Evolutionary conservation across 2,797 vertebrate species (phyloP), one percentile per base, ranked within the genome.

Genomic region (Pangasius sanitwongsei): DNA sequence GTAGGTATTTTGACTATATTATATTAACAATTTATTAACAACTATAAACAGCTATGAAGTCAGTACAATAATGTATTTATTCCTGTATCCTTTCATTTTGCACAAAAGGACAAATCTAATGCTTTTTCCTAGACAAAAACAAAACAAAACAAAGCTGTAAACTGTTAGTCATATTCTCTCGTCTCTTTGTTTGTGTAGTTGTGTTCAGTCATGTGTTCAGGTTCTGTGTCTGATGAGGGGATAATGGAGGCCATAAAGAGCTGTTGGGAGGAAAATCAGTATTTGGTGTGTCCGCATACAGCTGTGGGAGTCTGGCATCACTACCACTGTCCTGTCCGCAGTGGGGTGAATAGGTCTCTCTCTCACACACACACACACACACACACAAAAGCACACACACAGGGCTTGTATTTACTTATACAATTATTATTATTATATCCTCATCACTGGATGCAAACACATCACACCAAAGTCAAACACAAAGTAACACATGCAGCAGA

Each of bases 231-330:
- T 0, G 97, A 99, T 4, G 94, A 97, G 6, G 95, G 95, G 61
- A 98, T 99, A 75, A 75, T 96, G 84, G 92, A 92, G 87, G 96
- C 97, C 81, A 98, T 98, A 95, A 86, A 6, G 90, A 96, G 93
- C 87, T 99, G 98, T 94, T 99, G 98, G 98, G 92, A 97, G 77
- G 97, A 99, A 15, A 98, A 98, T 93, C 90, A 16, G 57, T 98
- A 98, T 89, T 92, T 98, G 89, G 89, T 99, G 93, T 99, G 98
- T 88, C 98, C 98, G n/a, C 98, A 99, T 89, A 96, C 97, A 0
- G 97, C 98, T 0, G 97, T 98, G 89, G 98, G 96, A 0, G 96
- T 95, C 23, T 97, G 95, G 95, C 96, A 97, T 91, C 97, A 99
- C 92, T 99, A 98, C 92, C 94, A 95, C 91, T 96, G 96, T 88